phyloP scores from a whole-genome alignment of 2,888 invertebrate species.

The Trissoscelio sp. region DNA sequence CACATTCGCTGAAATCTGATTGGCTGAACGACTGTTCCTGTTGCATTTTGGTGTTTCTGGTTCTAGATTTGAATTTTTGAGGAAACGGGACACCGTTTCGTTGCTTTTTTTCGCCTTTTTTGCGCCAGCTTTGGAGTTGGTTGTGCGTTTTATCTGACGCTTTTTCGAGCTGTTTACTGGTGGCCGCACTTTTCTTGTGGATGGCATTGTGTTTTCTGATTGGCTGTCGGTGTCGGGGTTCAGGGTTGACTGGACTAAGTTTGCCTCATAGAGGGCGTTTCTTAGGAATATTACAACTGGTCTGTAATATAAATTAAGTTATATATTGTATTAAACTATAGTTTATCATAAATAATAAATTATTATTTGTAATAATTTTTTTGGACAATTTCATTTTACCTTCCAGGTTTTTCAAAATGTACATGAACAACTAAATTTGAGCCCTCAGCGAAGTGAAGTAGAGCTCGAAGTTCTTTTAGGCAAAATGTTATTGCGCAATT shows the following conservation, averaged over 20 bases:
- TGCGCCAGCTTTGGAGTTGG: constrained; percentile 28
- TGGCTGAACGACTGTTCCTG: not conserved
- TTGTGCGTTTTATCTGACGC: constrained; percentile 44
- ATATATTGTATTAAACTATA: not conserved
- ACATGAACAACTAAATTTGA: constrained; percentile 88
- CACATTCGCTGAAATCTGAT: not conserved
- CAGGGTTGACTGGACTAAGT: constrained; percentile 92
- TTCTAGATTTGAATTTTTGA: constrained; percentile 19
- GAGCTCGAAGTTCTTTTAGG: constrained; percentile 92
- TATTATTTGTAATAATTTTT: not conserved
- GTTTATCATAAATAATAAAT: no score
- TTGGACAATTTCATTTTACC: constrained; percentile 81
- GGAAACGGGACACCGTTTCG: constrained; percentile 12
- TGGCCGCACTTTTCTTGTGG: no score
- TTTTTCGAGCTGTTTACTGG: constrained; percentile 44
- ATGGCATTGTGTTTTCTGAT: constrained; percentile 75
- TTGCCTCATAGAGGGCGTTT: constrained; percentile 90
- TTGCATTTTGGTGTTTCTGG: constrained; percentile 60
- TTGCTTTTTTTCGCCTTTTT: constrained; percentile 43
- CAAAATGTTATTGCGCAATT: constrained; percentile 93
- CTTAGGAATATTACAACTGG: constrained; percentile 91
- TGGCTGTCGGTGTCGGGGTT: constrained; percentile 85
- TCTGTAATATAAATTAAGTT: constrained; percentile 84
- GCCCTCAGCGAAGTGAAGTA: constrained; percentile 91
- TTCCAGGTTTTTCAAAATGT: constrained; percentile 91